These are phyloP conservation scores for Drosophila elegans DNA, from an alignment of 1,140 invertebrate species.

Conservation along the genomic window DNA sequence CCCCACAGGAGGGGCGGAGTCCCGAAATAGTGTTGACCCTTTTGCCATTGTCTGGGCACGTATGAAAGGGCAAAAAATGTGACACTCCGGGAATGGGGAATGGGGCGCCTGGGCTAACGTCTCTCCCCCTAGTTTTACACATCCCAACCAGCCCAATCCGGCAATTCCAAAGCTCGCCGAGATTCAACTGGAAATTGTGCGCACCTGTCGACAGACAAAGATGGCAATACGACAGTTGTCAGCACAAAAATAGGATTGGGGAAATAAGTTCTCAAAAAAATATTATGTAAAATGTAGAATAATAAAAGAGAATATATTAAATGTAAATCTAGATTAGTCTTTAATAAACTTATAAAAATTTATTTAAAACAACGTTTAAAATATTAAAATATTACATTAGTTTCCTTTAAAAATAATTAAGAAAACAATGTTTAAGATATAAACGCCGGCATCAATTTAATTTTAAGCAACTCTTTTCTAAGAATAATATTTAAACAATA, in stretches of 20 bases:
- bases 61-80: constrained; percentile 73
- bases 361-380: too few species aligned
- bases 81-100: constrained; percentile 55
- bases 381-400: too few species aligned
- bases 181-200: constrained; percentile 76
- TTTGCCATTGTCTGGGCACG: constrained; percentile 78
- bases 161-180: constrained; percentile 60
- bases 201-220: constrained; percentile 60
- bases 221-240: constrained; percentile 22
- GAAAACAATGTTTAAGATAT: too few species aligned
- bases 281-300: not conserved
- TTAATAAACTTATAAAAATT: too few species aligned
- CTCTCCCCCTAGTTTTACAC: constrained; percentile 1
- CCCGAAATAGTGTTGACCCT: constrained; percentile 76
- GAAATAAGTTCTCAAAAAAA: not conserved
- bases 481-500: too few species aligned
- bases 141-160: constrained; percentile 10
- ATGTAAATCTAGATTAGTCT: too few species aligned
- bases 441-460: too few species aligned
- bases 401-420: too few species aligned
- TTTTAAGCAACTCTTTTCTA: too few species aligned
- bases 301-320: too few species aligned
- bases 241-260: not conserved
- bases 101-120: constrained; percentile 28
- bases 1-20: constrained; percentile 14